phyloP scores from a whole-genome alignment of 2,888 invertebrate genomes.

The Apamea monoglypha region DNA sequence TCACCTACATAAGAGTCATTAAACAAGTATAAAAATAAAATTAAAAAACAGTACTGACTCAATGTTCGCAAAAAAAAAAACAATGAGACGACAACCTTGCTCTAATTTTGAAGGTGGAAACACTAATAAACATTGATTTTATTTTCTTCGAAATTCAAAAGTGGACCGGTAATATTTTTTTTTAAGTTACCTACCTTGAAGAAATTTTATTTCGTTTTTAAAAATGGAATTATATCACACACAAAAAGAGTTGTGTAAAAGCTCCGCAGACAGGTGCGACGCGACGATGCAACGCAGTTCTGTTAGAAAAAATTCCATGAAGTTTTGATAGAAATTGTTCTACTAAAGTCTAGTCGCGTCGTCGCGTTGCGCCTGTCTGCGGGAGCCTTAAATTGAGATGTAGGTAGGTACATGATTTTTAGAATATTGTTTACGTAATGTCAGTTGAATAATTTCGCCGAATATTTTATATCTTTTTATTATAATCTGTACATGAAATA shows the following conservation, averaged over 20 bases:
- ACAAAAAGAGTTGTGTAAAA: not conserved
- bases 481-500: conserved; percentile 35
- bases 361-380: not conserved
- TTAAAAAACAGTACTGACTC: conserved; percentile 46
- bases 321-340: not conserved
- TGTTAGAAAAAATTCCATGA: not conserved
- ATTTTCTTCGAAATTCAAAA: conserved; percentile 33
- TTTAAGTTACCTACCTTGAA: not conserved
- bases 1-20: conserved; percentile 24
- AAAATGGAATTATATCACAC: conserved; percentile 3
- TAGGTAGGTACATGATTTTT: not conserved
- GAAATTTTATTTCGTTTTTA: not conserved
- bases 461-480: conserved; percentile 43
- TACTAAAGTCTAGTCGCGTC: not conserved
- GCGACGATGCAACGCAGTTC: not conserved
- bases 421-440: not conserved
- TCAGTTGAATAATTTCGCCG: not conserved
- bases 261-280: not conserved
- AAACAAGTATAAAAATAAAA: conserved; percentile 34
- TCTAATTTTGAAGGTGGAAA: conserved; percentile 55
- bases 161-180: not conserved
- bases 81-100: conserved; percentile 59
- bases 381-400: not conserved
- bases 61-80: conserved; percentile 41
- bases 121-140: conserved; percentile 36